These are phyloP conservation scores for Falco rusticolus DNA, from an alignment of 2,797 vertebrate genomes.

Conservation along the genomic window DNA sequence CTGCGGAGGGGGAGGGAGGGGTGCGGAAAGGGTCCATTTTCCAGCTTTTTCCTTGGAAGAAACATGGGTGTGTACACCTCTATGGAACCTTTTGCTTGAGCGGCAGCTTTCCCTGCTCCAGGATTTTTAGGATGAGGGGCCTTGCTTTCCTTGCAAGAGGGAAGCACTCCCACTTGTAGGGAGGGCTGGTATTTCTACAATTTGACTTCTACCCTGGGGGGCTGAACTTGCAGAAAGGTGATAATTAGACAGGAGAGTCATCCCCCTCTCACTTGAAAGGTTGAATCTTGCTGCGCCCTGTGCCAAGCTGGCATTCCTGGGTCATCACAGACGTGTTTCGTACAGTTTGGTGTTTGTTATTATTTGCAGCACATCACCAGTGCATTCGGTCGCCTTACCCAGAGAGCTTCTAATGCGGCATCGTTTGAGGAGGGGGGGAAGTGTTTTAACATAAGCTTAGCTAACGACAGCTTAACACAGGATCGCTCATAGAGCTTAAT, in stretches of 20 bases:
- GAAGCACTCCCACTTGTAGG: not conserved
- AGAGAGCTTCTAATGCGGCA: not conserved
- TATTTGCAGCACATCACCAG: not conserved
- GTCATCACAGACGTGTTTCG: not conserved
- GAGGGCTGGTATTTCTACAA: not conserved
- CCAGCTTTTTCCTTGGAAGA: not conserved
- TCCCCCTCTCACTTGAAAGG: not conserved
- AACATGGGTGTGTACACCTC: accelerated
- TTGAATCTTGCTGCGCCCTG: not conserved
- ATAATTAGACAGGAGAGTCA: not conserved
- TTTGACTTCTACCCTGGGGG: not conserved
- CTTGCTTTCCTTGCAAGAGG: not conserved
- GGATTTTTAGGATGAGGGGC: not conserved
- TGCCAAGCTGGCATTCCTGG: not conserved
- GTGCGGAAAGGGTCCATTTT: not conserved
- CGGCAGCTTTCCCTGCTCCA: not conserved
- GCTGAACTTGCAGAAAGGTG: not conserved
- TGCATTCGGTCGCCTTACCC: not conserved
- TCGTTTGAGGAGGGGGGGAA: not conserved
- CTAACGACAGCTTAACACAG: not conserved
- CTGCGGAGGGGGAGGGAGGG: not conserved
- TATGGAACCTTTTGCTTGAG: not conserved
- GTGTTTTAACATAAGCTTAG: not conserved
- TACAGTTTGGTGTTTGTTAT: not conserved
- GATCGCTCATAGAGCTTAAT: not conserved